Evolutionary conservation across 2,888 invertebrate species (phyloP).

Genomic region (Morpho deidamia): DNA sequence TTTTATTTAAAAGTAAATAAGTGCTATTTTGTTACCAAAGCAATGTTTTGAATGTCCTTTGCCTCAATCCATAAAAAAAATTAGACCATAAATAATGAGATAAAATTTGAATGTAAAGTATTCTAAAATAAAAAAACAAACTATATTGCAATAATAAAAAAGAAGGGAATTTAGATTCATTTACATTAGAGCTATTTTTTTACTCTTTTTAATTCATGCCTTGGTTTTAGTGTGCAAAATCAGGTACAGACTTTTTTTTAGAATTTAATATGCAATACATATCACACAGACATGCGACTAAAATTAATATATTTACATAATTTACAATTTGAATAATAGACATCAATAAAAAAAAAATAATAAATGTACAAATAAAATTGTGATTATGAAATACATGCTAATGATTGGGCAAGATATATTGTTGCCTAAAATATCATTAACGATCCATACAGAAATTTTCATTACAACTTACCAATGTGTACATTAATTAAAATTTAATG

Average conservation of each 20-base stretch:
- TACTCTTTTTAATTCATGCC: neutral
- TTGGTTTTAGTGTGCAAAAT: neutral
- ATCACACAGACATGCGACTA: neutral
- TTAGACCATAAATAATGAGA: neutral
- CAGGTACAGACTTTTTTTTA: neutral
- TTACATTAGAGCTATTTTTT: neutral
- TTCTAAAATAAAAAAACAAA: neutral
- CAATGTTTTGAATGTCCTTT: too few species aligned
- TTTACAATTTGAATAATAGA: neutral
- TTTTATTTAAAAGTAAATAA: too few species aligned
- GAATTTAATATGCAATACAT: neutral
- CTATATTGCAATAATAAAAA: neutral
- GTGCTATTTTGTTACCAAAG: too few species aligned
- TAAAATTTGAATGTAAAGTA: neutral
- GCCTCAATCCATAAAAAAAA: neutral
- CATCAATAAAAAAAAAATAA: neutral
- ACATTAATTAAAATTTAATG: conserved; percentile 33
- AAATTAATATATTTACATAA: neutral
- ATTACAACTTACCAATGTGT: neutral
- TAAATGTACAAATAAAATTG: neutral
- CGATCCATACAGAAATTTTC: neutral
- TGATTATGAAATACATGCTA: neutral
- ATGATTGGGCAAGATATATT: neutral
- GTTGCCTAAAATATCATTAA: neutral
- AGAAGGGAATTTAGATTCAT: neutral